Evolutionary conservation across 2,113 vertebrate genomes (phyloP), one percentile per base, ranked within the genome.

Genomic region (Apeltes quadracus): DNA sequence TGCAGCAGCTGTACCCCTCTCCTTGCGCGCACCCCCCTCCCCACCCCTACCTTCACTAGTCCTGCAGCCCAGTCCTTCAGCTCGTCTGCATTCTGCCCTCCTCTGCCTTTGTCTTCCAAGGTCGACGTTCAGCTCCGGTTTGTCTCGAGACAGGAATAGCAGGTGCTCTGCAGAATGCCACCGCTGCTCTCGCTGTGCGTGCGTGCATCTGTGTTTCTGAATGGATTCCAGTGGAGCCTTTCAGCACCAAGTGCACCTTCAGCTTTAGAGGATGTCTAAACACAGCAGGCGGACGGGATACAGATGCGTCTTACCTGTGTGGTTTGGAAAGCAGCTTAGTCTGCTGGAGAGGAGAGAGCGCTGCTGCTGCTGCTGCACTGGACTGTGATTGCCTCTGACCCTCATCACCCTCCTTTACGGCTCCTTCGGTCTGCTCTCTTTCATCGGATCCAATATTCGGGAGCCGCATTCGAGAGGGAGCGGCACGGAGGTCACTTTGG

Each of bases 111-210:
- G 4, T 68, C 74, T 62, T 55, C 81, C 88, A 92, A 91, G 89
- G 91, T 89, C 80, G 78, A 79, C 67, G 77, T 46, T 61, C 70
- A 85, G 79, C 81, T 69, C 68, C 57, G 25, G 1, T 75, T 75
- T 62, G 61, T 64, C 63, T 34, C 71, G 76, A 75, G 84, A 81
- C 84, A 71, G 80, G 83, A 91, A 87, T 82, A 90, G 87, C 78
- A 88, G 84, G 76, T 76, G 81, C 77, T 57, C 78, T 79, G 84
- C 87, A 85, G 87, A 80, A 84, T 75, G 82, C 77, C n/a, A 27
- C 36, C n/a, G 69, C 75, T 79, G 84, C 70, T 72, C 18, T 53
- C 7, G 27, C 70, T 41, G 20, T 63, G 11, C 46, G 53, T 66
- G 70, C 7, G 15, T 59, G 8, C 41, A 43, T 57, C 53, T 18